phyloP scores from a whole-genome alignment of 2,797 vertebrate species.

The Spheniscus humboldti region DNA sequence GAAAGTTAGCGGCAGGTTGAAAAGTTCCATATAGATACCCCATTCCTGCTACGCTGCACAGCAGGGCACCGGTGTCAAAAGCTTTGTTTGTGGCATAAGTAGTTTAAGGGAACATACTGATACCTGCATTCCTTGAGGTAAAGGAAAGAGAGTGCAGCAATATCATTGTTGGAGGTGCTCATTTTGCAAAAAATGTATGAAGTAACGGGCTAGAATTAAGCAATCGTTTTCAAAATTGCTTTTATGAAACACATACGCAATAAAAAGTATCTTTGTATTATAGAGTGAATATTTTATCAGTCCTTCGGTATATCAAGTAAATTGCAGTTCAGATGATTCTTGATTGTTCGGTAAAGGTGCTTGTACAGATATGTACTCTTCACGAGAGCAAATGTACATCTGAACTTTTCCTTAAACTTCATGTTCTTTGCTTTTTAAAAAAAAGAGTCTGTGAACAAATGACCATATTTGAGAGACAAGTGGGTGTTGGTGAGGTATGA shows the following conservation, averaged over 20 bases:
- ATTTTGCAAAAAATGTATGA: neutral
- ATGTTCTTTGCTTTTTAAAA: neutral
- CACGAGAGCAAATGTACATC: neutral
- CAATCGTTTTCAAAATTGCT: neutral
- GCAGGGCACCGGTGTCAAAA: neutral
- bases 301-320: neutral
- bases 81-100: neutral
- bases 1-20: neutral
- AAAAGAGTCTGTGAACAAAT: neutral
- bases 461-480: neutral
- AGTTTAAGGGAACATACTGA: neutral
- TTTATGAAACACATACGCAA: neutral
- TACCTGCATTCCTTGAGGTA: neutral
- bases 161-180: neutral
- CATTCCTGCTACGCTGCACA: neutral
- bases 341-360: neutral
- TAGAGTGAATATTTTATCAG: neutral
- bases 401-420: neutral
- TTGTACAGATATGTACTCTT: neutral
- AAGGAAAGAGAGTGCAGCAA: neutral
- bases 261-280: neutral
- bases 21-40: neutral
- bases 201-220: neutral
- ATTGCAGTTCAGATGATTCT: neutral
- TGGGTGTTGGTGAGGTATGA: neutral